These are phyloP conservation scores for Dromius quadrimaculatus DNA, from an alignment of 2,888 invertebrate genomes.

Conservation along the genomic window DNA sequence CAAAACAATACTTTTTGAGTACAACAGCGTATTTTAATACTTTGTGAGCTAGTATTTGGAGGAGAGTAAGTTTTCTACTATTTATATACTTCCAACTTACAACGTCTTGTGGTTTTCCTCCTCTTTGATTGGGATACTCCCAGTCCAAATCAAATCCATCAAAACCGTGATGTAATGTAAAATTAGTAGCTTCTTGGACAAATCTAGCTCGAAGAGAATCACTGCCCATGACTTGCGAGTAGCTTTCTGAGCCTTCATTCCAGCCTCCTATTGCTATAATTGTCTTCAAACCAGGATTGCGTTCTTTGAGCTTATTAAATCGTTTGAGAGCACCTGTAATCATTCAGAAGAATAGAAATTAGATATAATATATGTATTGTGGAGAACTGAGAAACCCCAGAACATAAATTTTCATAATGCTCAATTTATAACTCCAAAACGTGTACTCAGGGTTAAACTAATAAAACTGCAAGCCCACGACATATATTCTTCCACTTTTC, in stretches of 20 bases:
- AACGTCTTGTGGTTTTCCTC: conserved; percentile 67
- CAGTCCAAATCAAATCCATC: conserved; percentile 82
- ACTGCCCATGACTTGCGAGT: conserved; percentile 64
- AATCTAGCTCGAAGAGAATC: conserved; percentile 68
- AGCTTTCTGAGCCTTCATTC: conserved; percentile 68
- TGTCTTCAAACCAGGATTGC: conserved; percentile 70
- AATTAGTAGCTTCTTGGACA: conserved; percentile 69
- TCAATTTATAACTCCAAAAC: too few relatives aligned
- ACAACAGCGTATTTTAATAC: too few relatives aligned
- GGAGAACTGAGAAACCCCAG: too few relatives aligned
- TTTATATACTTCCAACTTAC: too few relatives aligned
- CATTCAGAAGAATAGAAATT: conserved; percentile 2
- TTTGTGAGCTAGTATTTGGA: too few relatives aligned
- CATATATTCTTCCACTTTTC: too few relatives aligned
- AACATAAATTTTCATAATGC: too few relatives aligned
- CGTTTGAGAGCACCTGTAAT: conserved; percentile 68
- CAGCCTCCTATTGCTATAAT: conserved; percentile 79
- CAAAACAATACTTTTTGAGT: too few relatives aligned
- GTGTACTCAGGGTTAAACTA: too few relatives aligned
- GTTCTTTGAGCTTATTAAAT: conserved; percentile 70
- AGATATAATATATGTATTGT: neutral
- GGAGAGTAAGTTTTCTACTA: too few relatives aligned
- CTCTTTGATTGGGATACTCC: conserved; percentile 76
- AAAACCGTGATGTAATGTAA: conserved; percentile 72
- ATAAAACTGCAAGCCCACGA: too few relatives aligned